These are phyloP conservation scores for Athalia rosae DNA, from an alignment of 2,888 invertebrate genomes.

Conservation along the genomic window DNA sequence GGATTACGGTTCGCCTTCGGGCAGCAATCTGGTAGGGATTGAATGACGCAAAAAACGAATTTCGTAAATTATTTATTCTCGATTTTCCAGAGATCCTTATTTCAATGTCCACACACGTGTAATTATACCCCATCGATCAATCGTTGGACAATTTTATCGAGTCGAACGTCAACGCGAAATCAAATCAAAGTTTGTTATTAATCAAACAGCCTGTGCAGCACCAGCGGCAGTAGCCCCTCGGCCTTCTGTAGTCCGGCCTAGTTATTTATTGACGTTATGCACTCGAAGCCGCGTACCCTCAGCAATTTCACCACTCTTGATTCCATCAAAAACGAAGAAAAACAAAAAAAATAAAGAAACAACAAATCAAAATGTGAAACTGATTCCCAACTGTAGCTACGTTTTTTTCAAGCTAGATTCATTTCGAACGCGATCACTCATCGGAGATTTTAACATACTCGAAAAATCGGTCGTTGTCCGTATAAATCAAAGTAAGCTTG, in stretches of 20 bases:
- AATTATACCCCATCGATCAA: background rate
- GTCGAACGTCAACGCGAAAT: background rate
- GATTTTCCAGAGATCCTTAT: no score
- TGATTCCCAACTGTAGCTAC: background rate
- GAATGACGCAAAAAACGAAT: no score
- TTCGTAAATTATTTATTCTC: no score
- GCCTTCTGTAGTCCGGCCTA: background rate
- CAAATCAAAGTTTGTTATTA: conserved; percentile 17
- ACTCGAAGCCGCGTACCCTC: conserved; percentile 6
- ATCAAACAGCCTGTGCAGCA: conserved; percentile 1
- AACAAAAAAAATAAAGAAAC: no score
- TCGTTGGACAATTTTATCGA: conserved; percentile 3
- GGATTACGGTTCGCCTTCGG: no score
- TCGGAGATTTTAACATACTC: no score
- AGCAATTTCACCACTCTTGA: background rate
- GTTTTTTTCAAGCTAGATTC: background rate
- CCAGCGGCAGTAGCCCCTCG: background rate
- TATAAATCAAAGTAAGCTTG: no score
- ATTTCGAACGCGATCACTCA: background rate
- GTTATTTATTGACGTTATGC: conserved; percentile 6
- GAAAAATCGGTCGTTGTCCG: no score
- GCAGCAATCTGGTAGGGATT: no score
- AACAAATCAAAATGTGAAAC: background rate
- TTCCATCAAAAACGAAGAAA: background rate
- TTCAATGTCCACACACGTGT: no score